Base-by-base conservation (phyloP, 2,113 vertebrate genomes). In the Halichoeres trimaculatus region DNA sequence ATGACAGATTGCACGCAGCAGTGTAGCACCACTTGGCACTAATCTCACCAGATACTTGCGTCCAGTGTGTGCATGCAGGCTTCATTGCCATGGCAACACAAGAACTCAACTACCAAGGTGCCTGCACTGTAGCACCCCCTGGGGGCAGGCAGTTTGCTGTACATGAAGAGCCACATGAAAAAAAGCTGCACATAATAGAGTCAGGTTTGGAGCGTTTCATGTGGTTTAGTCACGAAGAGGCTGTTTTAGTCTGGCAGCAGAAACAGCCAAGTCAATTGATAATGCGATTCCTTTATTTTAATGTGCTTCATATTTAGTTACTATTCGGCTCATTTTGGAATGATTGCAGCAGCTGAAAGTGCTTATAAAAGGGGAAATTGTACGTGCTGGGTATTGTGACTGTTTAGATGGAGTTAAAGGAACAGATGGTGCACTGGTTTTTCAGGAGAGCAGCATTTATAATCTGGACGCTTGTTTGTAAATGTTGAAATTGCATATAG, bases 51-150 rank as follows among this genome's bases (percentile, higher is more conserved):
- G 59, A 70, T 54, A 77, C 41, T 62, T 35, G 1, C 64, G 61
- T 80, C 64, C 45, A 19, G 56, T 74, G 61, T 72, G 61, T 74
- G 57, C 4, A 8, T 70, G 57, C 47, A 22, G 57, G 41, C 34
- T 54, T 23, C 9, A 4, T 90, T 76, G 36, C 79, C 77, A 85
- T 80, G 71, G 83, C 71, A 81, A 88, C 88, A 45, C 36, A 72
- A 47, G 5, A 62, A 60, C 36, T 76, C 9, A 47, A 17, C 53
- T 50, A 83, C 70, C 62, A 70, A 41, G 56, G 34, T 2, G 35
- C 10, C 47, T 77, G 78, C 47, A n/a, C 43, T 63, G 61, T 48
- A 88, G 88, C 79, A 66, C 86, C 87, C 80, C 85, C 83, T 90
- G 74, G 83, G 43, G 85, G 83, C 66, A 68, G 19, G 24, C 66